Evolutionary conservation across 2,888 invertebrate genomes (phyloP), one percentile per base, ranked within the genome.

Genomic region (Agrotis clavis): DNA sequence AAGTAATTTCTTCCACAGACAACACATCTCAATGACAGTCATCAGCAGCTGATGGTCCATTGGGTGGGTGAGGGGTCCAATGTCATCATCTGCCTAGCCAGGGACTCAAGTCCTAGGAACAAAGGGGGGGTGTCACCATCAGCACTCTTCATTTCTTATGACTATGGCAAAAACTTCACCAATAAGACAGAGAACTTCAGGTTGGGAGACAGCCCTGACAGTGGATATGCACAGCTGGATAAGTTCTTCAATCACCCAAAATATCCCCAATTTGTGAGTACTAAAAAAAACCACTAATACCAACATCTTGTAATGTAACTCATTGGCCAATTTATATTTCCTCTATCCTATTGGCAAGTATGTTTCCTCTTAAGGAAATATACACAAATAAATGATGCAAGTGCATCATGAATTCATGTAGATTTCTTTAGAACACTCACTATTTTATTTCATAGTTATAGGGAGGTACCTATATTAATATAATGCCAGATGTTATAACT

Each of bases 1-100:
- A 48, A 56, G 19, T 53, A 3, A 35, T 21, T 72, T 76, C 51
- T 71, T 80, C 80, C 83, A 95, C 97, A 99, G 99, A 97, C 97
- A 67, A 98, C 97, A 80, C 96, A 97, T 72, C 96, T 99, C 30
- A 98, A 98, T 94, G 99, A 99, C 94, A 97, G 97, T 80, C 99
- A 99, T 91, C 98, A 98, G 88, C 98, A 98, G 91, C 94, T 99
- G 87, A 98, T 99, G 97, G 98, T 99, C 14, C 98, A 99, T 92
- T 99, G 99, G 99, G 98, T 98, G 16, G 99, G 99, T 41, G 98
- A 98, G 92, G 98, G 98, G 25, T 98, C 98, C 76, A 97, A 98
- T 93, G 98, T 98, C 45, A 98, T 99, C 86, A 98, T 99, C 81
- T 99, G 99, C 88, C 94, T 99, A 79, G 98, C 98, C 3, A 97